Percentiles rank a stretch among this genome's conserved stretches.
These are phyloP conservation scores for Araneus ventricosus DNA, from an alignment of 1,140 invertebrate genomes.

Conservation along the genomic window DNA sequence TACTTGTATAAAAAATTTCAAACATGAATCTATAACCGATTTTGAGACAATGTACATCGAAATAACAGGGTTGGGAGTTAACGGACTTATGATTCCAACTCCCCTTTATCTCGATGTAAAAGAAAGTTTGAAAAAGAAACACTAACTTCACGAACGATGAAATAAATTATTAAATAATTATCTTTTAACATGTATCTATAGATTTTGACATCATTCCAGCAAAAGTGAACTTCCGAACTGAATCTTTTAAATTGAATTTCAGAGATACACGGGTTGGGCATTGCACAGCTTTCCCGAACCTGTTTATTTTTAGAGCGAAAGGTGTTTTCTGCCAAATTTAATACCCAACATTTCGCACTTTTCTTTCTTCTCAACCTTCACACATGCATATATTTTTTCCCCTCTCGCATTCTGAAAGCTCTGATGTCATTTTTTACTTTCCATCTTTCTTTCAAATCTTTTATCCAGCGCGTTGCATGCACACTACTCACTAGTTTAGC, in stretches of 20 bases:
- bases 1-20: no score
- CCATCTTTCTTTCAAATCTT: slow-evolving; percentile 4
- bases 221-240: no score
- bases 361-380: neutral
- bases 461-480: neutral
- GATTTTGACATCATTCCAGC: neutral
- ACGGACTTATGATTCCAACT: no score
- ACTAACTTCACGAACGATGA: no score
- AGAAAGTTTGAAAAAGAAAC: no score
- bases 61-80: no score
- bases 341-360: neutral
- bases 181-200: neutral
- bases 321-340: neutral
- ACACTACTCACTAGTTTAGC: neutral
- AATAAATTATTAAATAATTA: no score
- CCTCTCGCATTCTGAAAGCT: neutral
- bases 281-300: neutral
- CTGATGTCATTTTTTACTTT: slow-evolving; percentile 3
- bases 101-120: no score
- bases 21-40: no score
- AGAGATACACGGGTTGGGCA: neutral
- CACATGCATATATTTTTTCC: neutral
- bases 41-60: no score
- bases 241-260: neutral
- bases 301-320: neutral